Evolutionary conservation across 2,113 vertebrate species (phyloP).

Genomic region (Paradoxurus hermaphroditus): DNA sequence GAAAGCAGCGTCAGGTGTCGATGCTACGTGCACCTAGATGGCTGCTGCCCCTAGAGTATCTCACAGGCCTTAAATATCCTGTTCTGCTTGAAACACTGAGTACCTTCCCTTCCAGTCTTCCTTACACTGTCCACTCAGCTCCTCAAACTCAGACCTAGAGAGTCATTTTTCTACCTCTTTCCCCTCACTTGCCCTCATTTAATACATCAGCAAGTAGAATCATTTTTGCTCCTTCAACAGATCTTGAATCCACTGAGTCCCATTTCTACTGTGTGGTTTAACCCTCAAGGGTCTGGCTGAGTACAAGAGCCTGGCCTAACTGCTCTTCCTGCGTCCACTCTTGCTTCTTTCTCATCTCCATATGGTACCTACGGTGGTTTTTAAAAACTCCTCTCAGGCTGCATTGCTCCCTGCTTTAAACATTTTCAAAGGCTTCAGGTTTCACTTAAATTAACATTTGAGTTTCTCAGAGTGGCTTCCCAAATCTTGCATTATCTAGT

Average conservation of each 20-base stretch:
- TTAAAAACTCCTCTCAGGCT: not conserved
- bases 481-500: not conserved
- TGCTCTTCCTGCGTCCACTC: not conserved
- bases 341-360: not conserved
- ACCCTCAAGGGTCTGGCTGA: not conserved
- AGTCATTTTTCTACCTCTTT: not conserved
- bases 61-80: not conserved
- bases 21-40: too few species aligned
- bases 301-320: not conserved
- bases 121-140: not conserved
- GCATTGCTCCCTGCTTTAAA: not conserved
- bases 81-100: not conserved
- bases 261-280: not conserved
- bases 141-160: not conserved
- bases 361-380: not conserved
- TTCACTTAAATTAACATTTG: not conserved
- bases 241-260: not conserved
- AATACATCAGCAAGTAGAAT: not conserved
- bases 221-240: not conserved
- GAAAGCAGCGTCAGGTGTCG: not conserved
- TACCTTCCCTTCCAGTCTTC: not conserved
- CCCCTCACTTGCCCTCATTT: not conserved
- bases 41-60: not conserved
- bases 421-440: not conserved
- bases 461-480: not conserved